phyloP scores from a whole-genome alignment of 1,140 invertebrate genomes.

The Drosophila grimshawi region DNA sequence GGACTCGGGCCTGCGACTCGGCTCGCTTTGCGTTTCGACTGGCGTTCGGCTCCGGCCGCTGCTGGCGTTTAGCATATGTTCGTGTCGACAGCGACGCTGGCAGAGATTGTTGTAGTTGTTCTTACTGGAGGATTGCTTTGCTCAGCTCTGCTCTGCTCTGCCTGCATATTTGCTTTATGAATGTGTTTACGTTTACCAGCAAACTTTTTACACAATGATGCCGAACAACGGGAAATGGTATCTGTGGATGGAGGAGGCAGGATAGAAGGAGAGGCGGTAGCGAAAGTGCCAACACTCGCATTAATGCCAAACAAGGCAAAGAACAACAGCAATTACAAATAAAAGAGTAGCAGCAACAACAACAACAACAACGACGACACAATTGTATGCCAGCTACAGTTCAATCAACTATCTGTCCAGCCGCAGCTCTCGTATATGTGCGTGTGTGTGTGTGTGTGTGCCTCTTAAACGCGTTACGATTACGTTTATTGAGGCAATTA shows the following conservation, averaged over 20 bases:
- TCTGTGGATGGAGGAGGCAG: too few relatives aligned
- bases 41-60: not conserved
- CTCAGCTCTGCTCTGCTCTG: not conserved
- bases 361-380: slow-evolving; percentile 8
- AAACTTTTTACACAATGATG: slow-evolving; percentile 63
- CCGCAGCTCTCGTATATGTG: not conserved
- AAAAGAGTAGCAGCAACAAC: slow-evolving; percentile 54
- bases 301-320: slow-evolving; percentile 65
- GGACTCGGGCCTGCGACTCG: slow-evolving; percentile 13
- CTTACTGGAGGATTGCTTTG: too few relatives aligned
- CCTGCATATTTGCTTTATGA: slow-evolving; percentile 76
- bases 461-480: slow-evolving; percentile 62
- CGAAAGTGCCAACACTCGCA: slow-evolving; percentile 81
- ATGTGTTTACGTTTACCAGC: slow-evolving; percentile 82
- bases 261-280: not conserved
- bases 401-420: slow-evolving; percentile 77
- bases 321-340: slow-evolving; percentile 42
- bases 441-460: slow-evolving; percentile 28
- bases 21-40: slow-evolving; percentile 10
- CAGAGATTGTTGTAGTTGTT: slow-evolving; percentile 8
- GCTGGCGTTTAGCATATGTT: slow-evolving; percentile 76
- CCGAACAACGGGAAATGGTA: too few relatives aligned
- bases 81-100: slow-evolving; percentile 43
- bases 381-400: slow-evolving; percentile 78
- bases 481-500: slow-evolving; percentile 77